Base-by-base conservation (phyloP, 2,888 invertebrate genomes). In the Idaea straminata region DNA sequence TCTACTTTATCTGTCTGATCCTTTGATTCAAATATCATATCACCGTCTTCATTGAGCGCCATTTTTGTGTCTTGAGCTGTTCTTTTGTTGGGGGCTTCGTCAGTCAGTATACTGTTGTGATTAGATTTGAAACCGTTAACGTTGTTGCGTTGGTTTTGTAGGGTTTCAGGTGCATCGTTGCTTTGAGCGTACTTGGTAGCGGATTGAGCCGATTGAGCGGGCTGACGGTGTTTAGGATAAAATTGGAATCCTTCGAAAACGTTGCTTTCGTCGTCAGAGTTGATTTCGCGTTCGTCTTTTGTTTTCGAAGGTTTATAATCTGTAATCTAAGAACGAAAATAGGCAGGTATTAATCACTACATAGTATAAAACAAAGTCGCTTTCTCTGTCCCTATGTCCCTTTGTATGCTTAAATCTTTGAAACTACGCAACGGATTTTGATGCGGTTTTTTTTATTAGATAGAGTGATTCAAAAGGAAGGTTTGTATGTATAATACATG, bases 1-100 rank as follows among this genome's bases (percentile, higher is more conserved):
- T 76, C 74, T n/a, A 70, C 66, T 62, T 75, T 78, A 61, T 71
- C 77, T 61, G 73, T 62, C 69, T 75, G 78, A 35, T 79, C 79
- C 60, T 66, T 76, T 77, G 64, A 77, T 72, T 77, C 84, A 69
- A 83, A 84, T 64, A 84, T 63, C 57, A 80, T 66, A 63, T 83
- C 85, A 5, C 77, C 79, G 64, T 84, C 83, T 66, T 82, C 83
- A 35, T 77, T 79, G 15, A 75, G 67, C 25, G 65, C 66, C 5
- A 64, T 68, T 61, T 74, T 73, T 38, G 72, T 65, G 35, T 75
- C 74, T 61, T 72, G 67, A 61, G 75, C 81, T 73, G 76, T 73
- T 72, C 82, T 83, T 66, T 77, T 77, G 5, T 76, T 61, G 57
- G 72, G 71, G 61, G 71, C 74, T 65, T 75, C 74, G 64, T 75